These are phyloP conservation scores for Vanessa cardui DNA, from an alignment of 2,888 invertebrate species.

Conservation along the genomic window DNA sequence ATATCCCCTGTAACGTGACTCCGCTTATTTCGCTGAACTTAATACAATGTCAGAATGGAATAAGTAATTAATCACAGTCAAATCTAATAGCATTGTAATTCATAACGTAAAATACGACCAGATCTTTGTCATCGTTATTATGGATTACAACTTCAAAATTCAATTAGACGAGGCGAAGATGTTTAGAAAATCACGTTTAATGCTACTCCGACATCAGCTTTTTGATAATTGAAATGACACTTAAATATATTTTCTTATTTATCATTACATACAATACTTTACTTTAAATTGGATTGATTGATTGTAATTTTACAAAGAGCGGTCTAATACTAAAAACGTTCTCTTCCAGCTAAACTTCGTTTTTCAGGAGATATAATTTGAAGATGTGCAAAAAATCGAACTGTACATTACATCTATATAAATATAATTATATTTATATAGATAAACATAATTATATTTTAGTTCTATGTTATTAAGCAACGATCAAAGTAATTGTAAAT, in stretches of 20 bases:
- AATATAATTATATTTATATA: too few relatives aligned
- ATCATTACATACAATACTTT: too few relatives aligned
- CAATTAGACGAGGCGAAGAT: conserved; percentile 18
- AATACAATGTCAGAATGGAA: conserved; percentile 32
- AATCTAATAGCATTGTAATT: conserved; percentile 36
- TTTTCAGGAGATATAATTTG: too few relatives aligned
- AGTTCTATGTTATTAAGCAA: too few relatives aligned
- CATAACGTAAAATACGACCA: conserved; percentile 23
- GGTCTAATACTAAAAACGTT: too few relatives aligned
- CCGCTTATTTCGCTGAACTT: conserved; percentile 34
- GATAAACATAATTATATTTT: too few relatives aligned
- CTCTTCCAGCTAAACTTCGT: too few relatives aligned
- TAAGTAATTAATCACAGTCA: conserved; percentile 41
- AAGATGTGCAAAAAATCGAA: too few relatives aligned
- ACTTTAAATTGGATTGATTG: too few relatives aligned
- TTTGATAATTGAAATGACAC: neutral
- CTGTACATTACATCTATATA: too few relatives aligned
- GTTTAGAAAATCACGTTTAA: conserved; percentile 12
- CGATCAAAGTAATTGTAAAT: too few relatives aligned
- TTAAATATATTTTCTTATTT: neutral
- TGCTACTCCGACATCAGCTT: neutral
- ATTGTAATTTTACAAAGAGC: too few relatives aligned
- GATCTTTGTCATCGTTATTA: conserved; percentile 33
- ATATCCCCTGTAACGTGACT: conserved; percentile 32
- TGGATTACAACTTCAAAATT: conserved; percentile 29